Evolutionary conservation across 2,888 invertebrate genomes (phyloP), one percentile per base, ranked within the genome.

Genomic region (Acleris laterana): DNA sequence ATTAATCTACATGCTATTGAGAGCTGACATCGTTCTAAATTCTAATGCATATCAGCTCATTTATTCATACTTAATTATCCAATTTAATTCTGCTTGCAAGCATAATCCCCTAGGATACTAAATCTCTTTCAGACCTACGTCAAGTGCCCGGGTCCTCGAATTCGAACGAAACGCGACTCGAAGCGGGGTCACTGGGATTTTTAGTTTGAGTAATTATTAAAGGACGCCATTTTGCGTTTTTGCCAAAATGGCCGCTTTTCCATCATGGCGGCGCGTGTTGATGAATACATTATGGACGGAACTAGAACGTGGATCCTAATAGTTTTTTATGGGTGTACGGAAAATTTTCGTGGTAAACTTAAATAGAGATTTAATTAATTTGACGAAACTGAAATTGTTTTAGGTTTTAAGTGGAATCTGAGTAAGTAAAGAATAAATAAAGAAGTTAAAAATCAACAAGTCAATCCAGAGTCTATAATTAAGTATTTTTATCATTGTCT

Each of bases 231-330:
- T 48, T 48, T 57, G 46, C 42, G 11, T 57, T 46, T 57, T 44
- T 44, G 22, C 13, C 1, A 57, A 57, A 57, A 57, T 57, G 57
- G 44, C 25, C 16, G 46, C 46, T 57, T 17, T 57, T 57, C 46
- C 17, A 48, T 46, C 46, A 57, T 57, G 57, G 46, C 25, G 46
- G 56, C 4, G 57, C 57, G 57, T 57, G 46, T 17, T 22, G 17
- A n/a, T 7, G 57, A 57, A 57, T 57, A 57, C 7, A 46, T 57
- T 57, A 57, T 11, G 56, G 7, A 3, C 16, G 7, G 17, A 22
- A 56, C 22, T 56, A 17, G 17, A 32, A 11, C 2, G n/a, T 9
- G 50, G 11, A 20, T 50, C 25, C 28, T 11, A 17, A 32, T 53
- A 19, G 53, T 53, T 53, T 53, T 32, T 52, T 38, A 38, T 13